phyloP scores from a whole-genome alignment of 2,797 vertebrate genomes.

The Clarias fuscus region DNA sequence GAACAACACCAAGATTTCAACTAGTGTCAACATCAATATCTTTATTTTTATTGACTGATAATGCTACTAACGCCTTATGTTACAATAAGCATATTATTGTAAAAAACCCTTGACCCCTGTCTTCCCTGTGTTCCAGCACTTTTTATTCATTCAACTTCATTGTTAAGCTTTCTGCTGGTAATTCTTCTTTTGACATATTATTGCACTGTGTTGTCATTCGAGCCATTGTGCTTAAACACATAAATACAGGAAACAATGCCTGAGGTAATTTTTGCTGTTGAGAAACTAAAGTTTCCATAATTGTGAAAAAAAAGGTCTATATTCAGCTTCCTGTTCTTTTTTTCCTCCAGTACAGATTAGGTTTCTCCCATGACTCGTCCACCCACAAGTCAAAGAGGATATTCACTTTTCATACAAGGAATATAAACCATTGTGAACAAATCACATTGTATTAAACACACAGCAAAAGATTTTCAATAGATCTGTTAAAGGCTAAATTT shows the following conservation, averaged over 20 bases:
- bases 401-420: neutral
- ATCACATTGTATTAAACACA: too few relatives aligned
- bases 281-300: slow-evolving; percentile 4
- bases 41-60: neutral
- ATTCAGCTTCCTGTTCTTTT: slow-evolving; percentile 22
- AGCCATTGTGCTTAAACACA: neutral
- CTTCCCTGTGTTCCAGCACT: neutral
- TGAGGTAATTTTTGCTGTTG: slow-evolving; percentile 7
- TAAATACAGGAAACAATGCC: neutral
- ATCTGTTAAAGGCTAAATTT: neutral
- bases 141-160: neutral
- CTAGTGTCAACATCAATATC: neutral
- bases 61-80: neutral
- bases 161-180: neutral
- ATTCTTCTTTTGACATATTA: neutral
- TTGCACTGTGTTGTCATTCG: neutral
- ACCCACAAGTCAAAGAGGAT: neutral
- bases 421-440: neutral
- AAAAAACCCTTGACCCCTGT: neutral
- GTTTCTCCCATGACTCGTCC: neutral
- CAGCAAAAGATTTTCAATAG: neutral
- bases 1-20: neutral
- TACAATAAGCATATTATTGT: neutral
- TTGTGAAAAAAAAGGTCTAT: neutral
- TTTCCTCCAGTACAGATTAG: neutral